Evolutionary conservation across 2,888 invertebrate species (phyloP), one percentile per base, ranked within the genome.

Genomic region (Muschampia plurimacula): DNA sequence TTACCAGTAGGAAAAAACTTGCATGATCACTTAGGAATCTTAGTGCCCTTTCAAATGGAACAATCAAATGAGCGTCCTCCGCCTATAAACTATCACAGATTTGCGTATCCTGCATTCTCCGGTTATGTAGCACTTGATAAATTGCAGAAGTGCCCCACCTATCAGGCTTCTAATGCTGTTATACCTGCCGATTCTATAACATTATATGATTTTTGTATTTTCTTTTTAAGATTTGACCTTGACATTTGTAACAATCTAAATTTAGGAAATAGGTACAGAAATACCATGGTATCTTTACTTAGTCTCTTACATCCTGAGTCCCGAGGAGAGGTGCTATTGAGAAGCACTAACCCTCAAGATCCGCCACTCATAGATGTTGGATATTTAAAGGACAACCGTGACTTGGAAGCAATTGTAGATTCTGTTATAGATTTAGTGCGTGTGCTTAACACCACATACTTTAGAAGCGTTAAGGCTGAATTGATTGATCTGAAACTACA

Each of bases 401-500:
- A 89, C 73, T 67, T 85, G 2, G 81, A 85, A 1, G 74, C 82
- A 13, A 46, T 81, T 0, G 77, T 82, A 2, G 76, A 79, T 3
- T 84, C 82, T 9, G 55, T 83, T 1, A 66, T 74, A 59, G 81
- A 89, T 73, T 84, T 80, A 46, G 57, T 81, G 4, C 74, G 79
- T 10, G 77, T 89, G 0, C 72, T 82, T 0, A 75, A 86, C 4
- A 82, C 86, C 0, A 74, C 81, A 15, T 81, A 81, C 13, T 87
- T 87, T 39, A 81, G 75, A 59, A 78, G 64, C 3, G 74, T 82
- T 2, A 78, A 76, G 10, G 83, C 82, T 0, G 75, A 81, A 3
- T 65, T 83, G 0, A 78, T 83, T 6, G 81, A 84, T 69, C 64
- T 80, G 0, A 95, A 96, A 78, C 85, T 97, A 15, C 87, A 95